These are phyloP conservation scores for Crioceris asparagi DNA, from an alignment of 2,888 invertebrate species.

Conservation along the genomic window DNA sequence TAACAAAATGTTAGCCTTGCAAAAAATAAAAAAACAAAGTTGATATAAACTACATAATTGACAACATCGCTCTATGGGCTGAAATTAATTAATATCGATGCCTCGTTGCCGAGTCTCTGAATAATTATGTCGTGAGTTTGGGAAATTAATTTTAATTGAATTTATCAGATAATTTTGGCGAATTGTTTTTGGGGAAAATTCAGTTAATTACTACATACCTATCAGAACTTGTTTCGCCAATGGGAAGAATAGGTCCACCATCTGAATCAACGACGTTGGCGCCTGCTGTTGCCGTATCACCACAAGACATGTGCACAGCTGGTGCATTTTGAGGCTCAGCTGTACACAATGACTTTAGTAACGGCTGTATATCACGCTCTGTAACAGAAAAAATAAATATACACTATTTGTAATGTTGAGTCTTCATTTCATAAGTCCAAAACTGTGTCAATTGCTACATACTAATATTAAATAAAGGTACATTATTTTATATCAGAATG, in stretches of 20 bases:
- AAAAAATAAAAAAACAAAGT: too few species aligned
- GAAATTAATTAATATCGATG: too few species aligned
- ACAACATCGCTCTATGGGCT: too few species aligned
- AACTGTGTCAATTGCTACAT: too few species aligned
- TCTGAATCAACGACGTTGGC: constrained; percentile 26
- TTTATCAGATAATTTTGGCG: not conserved
- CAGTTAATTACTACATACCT: constrained; percentile 17
- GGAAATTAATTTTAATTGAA: not conserved
- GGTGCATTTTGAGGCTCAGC: constrained; percentile 33
- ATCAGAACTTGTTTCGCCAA: constrained; percentile 42
- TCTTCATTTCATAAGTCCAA: too few species aligned
- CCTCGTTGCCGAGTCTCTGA: too few species aligned
- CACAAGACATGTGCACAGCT: constrained; percentile 29
- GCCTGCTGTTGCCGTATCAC: constrained; percentile 33
- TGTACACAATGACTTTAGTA: constrained; percentile 31
- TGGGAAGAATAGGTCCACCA: too few species aligned
- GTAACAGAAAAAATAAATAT: constrained; percentile 15
- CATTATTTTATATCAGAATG: too few species aligned
- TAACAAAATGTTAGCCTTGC: too few species aligned
- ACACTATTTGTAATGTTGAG: too few species aligned
- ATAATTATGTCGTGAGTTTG: not conserved
- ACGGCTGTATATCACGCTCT: constrained; percentile 63
- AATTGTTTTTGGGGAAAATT: constrained; percentile 32
- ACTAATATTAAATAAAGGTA: too few species aligned
- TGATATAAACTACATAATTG: too few species aligned